phyloP scores from a whole-genome alignment of 2,888 invertebrate species.

The Creontiades dilutus region DNA sequence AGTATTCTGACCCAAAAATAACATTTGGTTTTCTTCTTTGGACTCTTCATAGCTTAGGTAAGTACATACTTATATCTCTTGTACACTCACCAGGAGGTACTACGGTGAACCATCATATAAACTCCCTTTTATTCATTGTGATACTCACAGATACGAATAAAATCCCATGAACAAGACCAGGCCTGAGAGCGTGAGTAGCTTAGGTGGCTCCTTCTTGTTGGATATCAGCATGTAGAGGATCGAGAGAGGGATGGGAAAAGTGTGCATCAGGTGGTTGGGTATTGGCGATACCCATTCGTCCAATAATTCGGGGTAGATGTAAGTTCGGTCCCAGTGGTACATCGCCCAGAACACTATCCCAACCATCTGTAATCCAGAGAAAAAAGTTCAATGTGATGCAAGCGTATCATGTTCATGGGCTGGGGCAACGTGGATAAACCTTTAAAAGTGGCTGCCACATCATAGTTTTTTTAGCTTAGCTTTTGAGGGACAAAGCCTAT shows the following conservation, averaged over 20 bases:
- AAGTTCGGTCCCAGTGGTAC: constrained; percentile 81
- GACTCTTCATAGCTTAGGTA: too few relatives aligned
- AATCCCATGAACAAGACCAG: constrained; percentile 73
- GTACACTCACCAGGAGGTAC: too few relatives aligned
- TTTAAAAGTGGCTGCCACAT: too few relatives aligned
- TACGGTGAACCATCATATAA: too few relatives aligned
- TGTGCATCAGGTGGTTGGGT: constrained; percentile 83
- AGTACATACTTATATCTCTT: too few relatives aligned
- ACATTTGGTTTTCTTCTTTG: too few relatives aligned
- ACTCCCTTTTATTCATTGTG: too few relatives aligned
- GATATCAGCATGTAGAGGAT: constrained; percentile 79
- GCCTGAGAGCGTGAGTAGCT: constrained; percentile 73
- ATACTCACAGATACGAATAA: constrained; percentile 74
- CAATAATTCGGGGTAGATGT: constrained; percentile 81
- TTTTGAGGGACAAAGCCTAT: too few relatives aligned
- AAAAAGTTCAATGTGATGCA: not conserved
- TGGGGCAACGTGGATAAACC: too few relatives aligned
- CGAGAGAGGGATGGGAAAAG: constrained; percentile 80
- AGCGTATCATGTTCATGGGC: too few relatives aligned
- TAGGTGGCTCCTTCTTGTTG: constrained; percentile 75
- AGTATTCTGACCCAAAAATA: too few relatives aligned
- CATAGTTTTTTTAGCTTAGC: too few relatives aligned
- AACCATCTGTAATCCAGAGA: constrained; percentile 79
- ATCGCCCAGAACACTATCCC: constrained; percentile 81
- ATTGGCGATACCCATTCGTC: constrained; percentile 81